Conservation (phyloP, 2,113 vertebrate species). For the Mesocricetus auratus region DNA sequence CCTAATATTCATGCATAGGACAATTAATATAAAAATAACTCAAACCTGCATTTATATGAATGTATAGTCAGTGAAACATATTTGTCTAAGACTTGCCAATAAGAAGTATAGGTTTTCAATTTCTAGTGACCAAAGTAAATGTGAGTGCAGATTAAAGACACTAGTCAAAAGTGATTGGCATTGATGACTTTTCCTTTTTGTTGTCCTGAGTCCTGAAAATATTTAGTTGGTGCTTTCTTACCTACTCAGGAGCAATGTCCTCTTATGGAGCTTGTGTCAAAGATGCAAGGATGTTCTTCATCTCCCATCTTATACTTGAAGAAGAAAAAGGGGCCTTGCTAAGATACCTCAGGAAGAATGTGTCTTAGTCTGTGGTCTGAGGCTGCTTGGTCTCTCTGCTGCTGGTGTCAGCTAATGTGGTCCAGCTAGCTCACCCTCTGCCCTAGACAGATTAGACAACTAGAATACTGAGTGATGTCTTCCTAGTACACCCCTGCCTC, state of each 20-base stretch:
- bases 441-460: background rate
- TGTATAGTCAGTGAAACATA: background rate
- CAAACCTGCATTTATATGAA: background rate
- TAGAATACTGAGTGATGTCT: background rate
- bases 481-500: background rate
- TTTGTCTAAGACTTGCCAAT: background rate
- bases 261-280: background rate
- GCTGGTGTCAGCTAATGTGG: background rate
- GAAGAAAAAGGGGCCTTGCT: background rate
- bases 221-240: background rate
- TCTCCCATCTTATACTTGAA: background rate
- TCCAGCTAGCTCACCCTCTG: background rate
- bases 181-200: background rate
- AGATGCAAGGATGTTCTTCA: background rate
- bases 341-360: background rate
- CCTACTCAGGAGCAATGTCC: background rate
- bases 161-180: background rate
- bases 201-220: background rate
- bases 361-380: background rate
- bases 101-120: conserved; percentile 34
- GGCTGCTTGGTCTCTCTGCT: background rate
- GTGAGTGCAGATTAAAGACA: background rate
- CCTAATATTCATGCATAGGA: conserved; percentile 34
- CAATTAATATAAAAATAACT: conserved; percentile 66
- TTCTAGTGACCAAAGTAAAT: background rate